Percentiles rank a stretch among this genome's conserved stretches.
Evolutionary conservation across 2,888 invertebrate genomes (phyloP).

Genomic region (Linnaemya vulpina): DNA sequence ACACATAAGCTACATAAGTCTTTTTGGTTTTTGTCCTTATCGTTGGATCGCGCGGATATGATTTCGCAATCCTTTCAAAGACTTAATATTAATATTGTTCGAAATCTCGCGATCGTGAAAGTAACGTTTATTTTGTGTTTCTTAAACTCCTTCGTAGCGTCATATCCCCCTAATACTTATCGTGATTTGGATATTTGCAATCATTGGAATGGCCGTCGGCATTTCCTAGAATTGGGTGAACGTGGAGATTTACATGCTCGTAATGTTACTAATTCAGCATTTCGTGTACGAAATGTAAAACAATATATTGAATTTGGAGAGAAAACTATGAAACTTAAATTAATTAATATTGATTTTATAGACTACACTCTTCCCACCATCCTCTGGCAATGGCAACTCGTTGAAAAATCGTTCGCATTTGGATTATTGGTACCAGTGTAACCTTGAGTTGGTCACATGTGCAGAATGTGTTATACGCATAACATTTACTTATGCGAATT

Average conservation of each 20-base stretch:
- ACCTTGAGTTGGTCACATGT: slow-evolving; percentile 87
- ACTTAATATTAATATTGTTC: slow-evolving; percentile 41
- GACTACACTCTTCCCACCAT: slow-evolving; percentile 77
- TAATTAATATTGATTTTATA: slow-evolving; percentile 67
- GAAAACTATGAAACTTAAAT: slow-evolving; percentile 1
- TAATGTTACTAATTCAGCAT: slow-evolving; percentile 81
- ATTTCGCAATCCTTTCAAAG: slow-evolving; percentile 46
- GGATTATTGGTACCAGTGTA: slow-evolving; percentile 85
- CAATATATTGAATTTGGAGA: background rate
- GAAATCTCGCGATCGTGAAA: slow-evolving; percentile 36
- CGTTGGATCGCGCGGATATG: slow-evolving; percentile 52
- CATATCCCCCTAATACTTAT: slow-evolving; percentile 79
- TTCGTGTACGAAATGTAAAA: slow-evolving; percentile 78
- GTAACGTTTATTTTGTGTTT: slow-evolving; percentile 57
- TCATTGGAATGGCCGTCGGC: slow-evolving; percentile 82
- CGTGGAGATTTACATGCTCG: slow-evolving; percentile 82
- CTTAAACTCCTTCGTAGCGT: slow-evolving; percentile 56
- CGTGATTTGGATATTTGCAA: slow-evolving; percentile 82
- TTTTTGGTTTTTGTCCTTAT: slow-evolving; percentile 6
- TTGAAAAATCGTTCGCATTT: slow-evolving; percentile 76
- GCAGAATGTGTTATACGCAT: slow-evolving; percentile 86
- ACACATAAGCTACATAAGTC: slow-evolving; percentile 19
- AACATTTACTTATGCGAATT: slow-evolving; percentile 81
- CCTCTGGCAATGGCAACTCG: slow-evolving; percentile 72
- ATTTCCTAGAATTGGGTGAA: slow-evolving; percentile 83